Base-by-base conservation (phyloP, 2,113 vertebrate species). In the Thryonomys swinderianus region DNA sequence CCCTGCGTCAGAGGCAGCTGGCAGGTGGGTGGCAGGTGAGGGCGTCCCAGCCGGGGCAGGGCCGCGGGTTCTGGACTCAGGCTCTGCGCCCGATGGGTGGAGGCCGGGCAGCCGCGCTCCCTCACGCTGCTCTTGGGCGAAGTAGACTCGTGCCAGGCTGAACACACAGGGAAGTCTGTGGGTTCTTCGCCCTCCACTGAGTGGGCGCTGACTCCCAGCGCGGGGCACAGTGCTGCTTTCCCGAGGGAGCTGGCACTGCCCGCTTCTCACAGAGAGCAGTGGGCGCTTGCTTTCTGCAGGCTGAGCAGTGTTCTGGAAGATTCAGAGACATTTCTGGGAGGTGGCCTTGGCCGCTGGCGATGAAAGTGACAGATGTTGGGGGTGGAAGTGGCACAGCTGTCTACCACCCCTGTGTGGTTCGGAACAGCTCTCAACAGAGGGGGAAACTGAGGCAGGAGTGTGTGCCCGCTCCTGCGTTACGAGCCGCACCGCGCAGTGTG, bases 251-350 rank as follows among this genome's bases (percentile, higher is more conserved):
- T 18, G 53, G 59, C 42, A 7, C 94, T 34, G 21, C 79, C 45
- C 74, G 40, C 30, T n/a, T 87, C 73, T 85, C 85, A 27, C 14
- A 0, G 66, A 45, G 27, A 32, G 11, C 10, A 30, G 40, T 3
- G 21, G 67, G 23, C 40, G 12, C 21, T n/a, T 84, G 34, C 40
- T 95, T 95, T 91, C 84, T 87, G 84, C 80, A 69, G 78, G 13
- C 53, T 61, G 69, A 42, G 30, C 37, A 34, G 45, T 7, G 8
- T 51, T 95, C 42, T 30, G 74, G 80, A 91, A 55, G 84, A 59
- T 40, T 86, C 34, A 74, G 94, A 92, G 94, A 74, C 78, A 90
- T 93, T 90, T 81, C 95, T 85, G 53, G 40, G 71, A 69, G 81
- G 66, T 64, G 61, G 59, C 37, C 34, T 9, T n/a, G 11, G 21